A percentile compares a stretch with the other conserved stretches of the same genome.
Evolutionary conservation across 1,140 invertebrate genomes (phyloP).

Genomic region (Saccostrea cuccullata): DNA sequence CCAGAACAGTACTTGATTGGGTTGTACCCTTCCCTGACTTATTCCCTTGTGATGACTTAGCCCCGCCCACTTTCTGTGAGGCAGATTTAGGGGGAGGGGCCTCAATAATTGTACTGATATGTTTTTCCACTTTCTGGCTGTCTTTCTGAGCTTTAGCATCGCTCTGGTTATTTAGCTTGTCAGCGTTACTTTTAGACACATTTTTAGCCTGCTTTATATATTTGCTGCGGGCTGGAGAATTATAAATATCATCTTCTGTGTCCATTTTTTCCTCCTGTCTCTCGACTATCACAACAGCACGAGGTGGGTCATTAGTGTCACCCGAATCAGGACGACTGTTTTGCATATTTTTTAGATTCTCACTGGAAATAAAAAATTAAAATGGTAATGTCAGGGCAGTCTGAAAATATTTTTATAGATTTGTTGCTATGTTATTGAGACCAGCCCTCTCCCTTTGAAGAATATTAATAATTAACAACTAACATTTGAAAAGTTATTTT

Average conservation of each 20-base stretch:
- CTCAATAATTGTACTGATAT: constrained; percentile 40
- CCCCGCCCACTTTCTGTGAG: constrained; percentile 3
- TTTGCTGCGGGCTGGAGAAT: constrained; percentile 63
- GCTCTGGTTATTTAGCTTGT: constrained; percentile 52
- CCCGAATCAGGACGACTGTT: constrained; percentile 58
- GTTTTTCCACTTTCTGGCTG: constrained; percentile 45
- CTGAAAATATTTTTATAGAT: not conserved
- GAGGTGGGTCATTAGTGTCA: constrained; percentile 27
- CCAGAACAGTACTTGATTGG: constrained; percentile 11
- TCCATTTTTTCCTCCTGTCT: constrained; percentile 66
- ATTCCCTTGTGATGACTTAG: constrained; percentile 26
- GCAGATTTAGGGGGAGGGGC: constrained; percentile 35
- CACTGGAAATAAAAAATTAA: constrained; percentile 56
- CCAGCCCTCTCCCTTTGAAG: too few relatives aligned
- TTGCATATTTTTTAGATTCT: constrained; percentile 66
- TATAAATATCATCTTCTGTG: constrained; percentile 57
- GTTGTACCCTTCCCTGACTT: not conserved
- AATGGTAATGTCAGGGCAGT: not conserved
- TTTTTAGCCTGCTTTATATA: constrained; percentile 69
- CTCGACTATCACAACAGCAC: constrained; percentile 45
- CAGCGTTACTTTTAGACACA: constrained; percentile 64
- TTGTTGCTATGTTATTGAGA: too few relatives aligned
- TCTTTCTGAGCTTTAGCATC: constrained; percentile 46
- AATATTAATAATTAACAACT: too few relatives aligned
- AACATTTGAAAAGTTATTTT: too few relatives aligned